A percentile compares a stretch with the other conserved stretches of the same genome.
Evolutionary conservation across 1,140 invertebrate species (phyloP).

Genomic region (Camponotus vicinus): DNA sequence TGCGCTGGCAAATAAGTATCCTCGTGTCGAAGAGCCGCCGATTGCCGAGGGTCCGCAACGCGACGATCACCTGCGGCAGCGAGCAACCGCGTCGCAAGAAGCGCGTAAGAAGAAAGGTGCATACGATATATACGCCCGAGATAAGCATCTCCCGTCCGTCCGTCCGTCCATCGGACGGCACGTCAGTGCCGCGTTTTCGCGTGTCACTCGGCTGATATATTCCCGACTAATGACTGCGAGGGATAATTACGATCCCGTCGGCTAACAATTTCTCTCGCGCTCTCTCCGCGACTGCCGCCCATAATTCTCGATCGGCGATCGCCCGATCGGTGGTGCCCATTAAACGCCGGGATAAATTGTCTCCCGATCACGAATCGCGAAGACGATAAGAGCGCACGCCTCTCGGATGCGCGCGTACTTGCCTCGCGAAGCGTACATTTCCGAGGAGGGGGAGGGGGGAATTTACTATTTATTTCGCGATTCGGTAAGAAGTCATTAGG

Average conservation of each 20-base stretch:
- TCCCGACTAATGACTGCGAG: constrained; percentile 67
- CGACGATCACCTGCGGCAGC: constrained; percentile 63
- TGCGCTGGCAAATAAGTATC: constrained; percentile 63
- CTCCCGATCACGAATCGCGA: constrained; percentile 38
- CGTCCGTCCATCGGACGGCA: not conserved
- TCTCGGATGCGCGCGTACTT: not conserved
- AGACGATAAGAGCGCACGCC: constrained; percentile 17
- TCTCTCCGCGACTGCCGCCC: not conserved
- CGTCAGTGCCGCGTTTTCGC: constrained; percentile 58
- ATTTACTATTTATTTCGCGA: not conserved
- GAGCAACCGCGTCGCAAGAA: not conserved
- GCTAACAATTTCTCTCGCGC: constrained; percentile 50
- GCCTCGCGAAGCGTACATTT: not conserved
- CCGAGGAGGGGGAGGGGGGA: too few species aligned
- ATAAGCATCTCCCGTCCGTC: constrained; percentile 50
- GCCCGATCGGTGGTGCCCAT: constrained; percentile 23
- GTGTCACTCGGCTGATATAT: constrained; percentile 69
- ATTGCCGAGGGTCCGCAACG: not conserved
- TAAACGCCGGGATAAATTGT: constrained; percentile 51
- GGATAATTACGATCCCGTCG: constrained; percentile 69
- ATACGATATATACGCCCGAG: constrained; percentile 47
- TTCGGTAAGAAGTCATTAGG: constrained; percentile 48
- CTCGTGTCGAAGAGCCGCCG: constrained; percentile 50
- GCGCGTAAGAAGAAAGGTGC: constrained; percentile 52
- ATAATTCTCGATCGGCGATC: constrained; percentile 58